Percentiles rank a stretch among this genome's conserved stretches.
phyloP scores from a whole-genome alignment of 1,140 invertebrate genomes.

The Euglossa dilemma region DNA sequence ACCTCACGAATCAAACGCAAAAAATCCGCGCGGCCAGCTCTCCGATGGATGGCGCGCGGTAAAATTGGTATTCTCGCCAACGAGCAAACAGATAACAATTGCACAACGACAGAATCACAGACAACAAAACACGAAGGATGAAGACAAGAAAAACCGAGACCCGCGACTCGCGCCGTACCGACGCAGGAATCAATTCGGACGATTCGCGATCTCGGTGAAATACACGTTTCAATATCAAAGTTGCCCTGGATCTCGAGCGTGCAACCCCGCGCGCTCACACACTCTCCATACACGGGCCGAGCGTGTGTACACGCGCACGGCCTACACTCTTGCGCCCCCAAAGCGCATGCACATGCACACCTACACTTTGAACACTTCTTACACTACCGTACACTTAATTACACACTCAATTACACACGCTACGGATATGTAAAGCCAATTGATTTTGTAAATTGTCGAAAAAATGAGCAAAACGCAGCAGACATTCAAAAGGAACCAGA shows the following conservation, averaged over 20 bases:
- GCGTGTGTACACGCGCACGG: background rate
- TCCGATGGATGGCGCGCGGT: constrained; percentile 59
- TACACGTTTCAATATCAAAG: constrained; percentile 60
- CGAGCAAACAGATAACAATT: constrained; percentile 63
- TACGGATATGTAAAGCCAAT: constrained; percentile 84
- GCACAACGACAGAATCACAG: constrained; percentile 71
- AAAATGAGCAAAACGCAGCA: background rate
- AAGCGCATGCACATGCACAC: constrained; percentile 65
- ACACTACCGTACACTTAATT: constrained; percentile 55
- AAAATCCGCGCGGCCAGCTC: constrained; percentile 60
- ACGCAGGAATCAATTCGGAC: background rate
- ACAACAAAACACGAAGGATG: constrained; percentile 59
- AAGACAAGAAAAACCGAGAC: constrained; percentile 5
- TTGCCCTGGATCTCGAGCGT: constrained; percentile 79
- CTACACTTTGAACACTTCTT: constrained; percentile 53
- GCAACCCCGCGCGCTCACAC: constrained; percentile 79
- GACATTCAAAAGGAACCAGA: constrained; percentile 46
- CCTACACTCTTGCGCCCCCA: constrained; percentile 69
- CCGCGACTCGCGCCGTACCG: background rate
- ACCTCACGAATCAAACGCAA: constrained; percentile 79
- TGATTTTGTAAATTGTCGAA: constrained; percentile 81
- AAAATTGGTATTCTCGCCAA: constrained; percentile 74
- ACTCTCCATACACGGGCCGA: constrained; percentile 64
- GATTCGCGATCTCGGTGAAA: constrained; percentile 8
- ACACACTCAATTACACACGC: constrained; percentile 75